These are phyloP conservation scores for Heliocidaris tuberculata DNA, from an alignment of 35 echinoderm and acorn worm genomes.

Conservation along the genomic window DNA sequence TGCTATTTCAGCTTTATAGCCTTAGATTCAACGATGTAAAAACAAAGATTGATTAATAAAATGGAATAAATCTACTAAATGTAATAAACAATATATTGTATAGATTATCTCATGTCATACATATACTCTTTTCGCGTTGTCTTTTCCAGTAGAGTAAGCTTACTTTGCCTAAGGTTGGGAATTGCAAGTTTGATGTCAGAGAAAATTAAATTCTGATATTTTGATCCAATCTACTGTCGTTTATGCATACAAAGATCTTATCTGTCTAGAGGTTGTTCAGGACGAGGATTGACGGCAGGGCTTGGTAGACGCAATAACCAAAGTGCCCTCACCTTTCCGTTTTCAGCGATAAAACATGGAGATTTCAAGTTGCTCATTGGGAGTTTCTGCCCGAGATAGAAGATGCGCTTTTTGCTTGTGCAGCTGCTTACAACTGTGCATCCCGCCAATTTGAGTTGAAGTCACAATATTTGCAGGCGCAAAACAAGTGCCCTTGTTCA, in stretches of 20 bases:
- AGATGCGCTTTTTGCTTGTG: background rate
- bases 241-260: background rate
- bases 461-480: background rate
- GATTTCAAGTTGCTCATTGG: background rate
- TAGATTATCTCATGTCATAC: background rate
- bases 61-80: too few relatives aligned
- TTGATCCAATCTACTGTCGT: background rate
- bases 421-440: background rate
- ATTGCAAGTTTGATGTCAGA: background rate
- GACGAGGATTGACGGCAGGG: background rate
- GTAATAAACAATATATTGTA: too few relatives aligned
- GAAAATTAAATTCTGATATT: background rate
- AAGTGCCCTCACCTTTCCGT: constrained; percentile 7
- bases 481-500: background rate
- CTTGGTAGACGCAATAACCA: background rate
- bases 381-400: background rate
- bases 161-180: background rate
- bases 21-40: too few relatives aligned
- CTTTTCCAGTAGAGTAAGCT: background rate
- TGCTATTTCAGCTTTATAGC: too few relatives aligned
- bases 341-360: background rate
- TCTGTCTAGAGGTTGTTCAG: background rate
- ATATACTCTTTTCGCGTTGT: background rate
- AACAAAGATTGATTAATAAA: too few relatives aligned
- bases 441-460: background rate